These are phyloP conservation scores for Rostratula benghalensis DNA, from an alignment of 2,113 vertebrate genomes.

Conservation along the genomic window DNA sequence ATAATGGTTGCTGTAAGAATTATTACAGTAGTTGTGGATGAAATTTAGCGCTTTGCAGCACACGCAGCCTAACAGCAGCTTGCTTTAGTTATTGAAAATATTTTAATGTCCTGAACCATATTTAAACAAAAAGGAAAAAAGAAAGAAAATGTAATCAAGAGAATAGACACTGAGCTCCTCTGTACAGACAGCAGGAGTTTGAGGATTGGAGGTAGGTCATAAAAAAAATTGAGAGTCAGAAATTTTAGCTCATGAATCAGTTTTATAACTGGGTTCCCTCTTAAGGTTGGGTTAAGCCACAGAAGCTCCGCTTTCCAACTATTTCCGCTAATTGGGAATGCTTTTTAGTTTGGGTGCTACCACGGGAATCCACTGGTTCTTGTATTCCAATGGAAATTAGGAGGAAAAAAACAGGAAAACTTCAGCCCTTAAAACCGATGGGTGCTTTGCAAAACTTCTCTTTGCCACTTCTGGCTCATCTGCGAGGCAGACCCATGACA, in stretches of 20 bases:
- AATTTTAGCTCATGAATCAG: not conserved
- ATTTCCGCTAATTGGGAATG: not conserved
- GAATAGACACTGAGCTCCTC: not conserved
- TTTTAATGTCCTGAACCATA: not conserved
- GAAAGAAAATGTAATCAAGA: not conserved
- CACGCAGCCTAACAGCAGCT: constrained; percentile 10
- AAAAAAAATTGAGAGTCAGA: not conserved
- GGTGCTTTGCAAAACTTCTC: not conserved
- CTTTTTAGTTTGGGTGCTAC: not conserved
- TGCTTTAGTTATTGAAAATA: constrained; percentile 19
- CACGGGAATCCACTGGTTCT: not conserved
- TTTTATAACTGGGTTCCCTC: not conserved
- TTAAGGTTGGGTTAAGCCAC: not conserved
- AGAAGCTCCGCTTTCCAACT: not conserved
- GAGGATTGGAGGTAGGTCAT: not conserved
- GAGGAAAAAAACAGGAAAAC: not conserved
- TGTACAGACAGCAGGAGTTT: not conserved
- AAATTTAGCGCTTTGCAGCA: constrained; percentile 13
- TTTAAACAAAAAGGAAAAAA: not conserved
- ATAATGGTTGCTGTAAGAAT: constrained; percentile 13
- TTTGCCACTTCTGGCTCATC: not conserved
- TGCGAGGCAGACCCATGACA: too few relatives aligned
- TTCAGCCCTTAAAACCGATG: not conserved
- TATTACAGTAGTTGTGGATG: constrained; percentile 8
- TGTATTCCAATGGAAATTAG: not conserved